Percentiles rank a stretch among this genome's conserved stretches.
Conservation (phyloP, 1,140 invertebrate genomes). For the Penaeus indicus region DNA sequence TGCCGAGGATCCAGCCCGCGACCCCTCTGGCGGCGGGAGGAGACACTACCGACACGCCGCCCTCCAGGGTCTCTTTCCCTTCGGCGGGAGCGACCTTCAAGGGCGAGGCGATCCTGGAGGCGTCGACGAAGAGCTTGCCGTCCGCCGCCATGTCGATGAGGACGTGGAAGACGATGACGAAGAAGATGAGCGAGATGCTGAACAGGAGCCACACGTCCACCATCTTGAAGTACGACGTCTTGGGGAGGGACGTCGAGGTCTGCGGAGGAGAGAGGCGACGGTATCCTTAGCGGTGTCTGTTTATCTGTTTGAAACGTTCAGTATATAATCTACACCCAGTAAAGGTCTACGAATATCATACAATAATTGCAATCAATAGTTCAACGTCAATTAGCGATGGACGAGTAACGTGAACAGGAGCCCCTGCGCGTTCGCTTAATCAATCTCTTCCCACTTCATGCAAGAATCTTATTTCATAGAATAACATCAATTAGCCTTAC, state of each 20-base stretch:
- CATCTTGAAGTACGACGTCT: slow-evolving; percentile 61
- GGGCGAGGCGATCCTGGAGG: not conserved
- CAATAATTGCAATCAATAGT: too few species aligned
- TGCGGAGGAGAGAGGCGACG: not conserved
- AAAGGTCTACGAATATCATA: too few species aligned
- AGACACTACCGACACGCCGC: too few species aligned
- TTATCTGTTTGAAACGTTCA: not conserved
- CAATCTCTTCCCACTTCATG: too few species aligned
- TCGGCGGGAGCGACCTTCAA: slow-evolving; percentile 1
- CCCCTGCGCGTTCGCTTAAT: too few species aligned
- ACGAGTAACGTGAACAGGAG: too few species aligned
- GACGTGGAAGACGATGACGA: slow-evolving; percentile 57
- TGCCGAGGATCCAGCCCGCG: not conserved
- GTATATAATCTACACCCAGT: not conserved
- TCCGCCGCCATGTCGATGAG: slow-evolving; percentile 52
- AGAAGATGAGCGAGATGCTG: slow-evolving; percentile 56
- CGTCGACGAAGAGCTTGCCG: slow-evolving; percentile 29
- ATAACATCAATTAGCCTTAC: too few species aligned
- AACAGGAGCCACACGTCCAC: slow-evolving; percentile 59
- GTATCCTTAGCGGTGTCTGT: not conserved
- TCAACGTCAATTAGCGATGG: too few species aligned
- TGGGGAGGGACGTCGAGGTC: slow-evolving; percentile 52
- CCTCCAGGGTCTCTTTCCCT: too few species aligned
- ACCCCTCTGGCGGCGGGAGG: too few species aligned
- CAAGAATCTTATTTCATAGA: too few species aligned